Evolutionary conservation across 1,140 invertebrate species (phyloP).

Genomic region (Bombus superbus): DNA sequence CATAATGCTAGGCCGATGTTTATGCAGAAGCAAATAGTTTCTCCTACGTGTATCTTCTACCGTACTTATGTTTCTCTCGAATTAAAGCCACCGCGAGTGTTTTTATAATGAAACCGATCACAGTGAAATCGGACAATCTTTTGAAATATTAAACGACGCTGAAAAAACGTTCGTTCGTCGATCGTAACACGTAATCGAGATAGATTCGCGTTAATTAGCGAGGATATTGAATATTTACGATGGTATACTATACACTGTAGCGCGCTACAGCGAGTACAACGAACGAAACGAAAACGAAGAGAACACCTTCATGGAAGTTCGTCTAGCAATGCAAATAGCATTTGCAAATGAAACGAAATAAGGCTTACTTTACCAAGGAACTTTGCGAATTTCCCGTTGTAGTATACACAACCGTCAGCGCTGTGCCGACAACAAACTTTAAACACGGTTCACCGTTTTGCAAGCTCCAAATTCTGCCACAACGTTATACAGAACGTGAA

Average conservation of each 20-base stretch:
- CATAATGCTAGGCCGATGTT: neutral
- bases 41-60: no score
- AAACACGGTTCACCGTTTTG: constrained; percentile 10
- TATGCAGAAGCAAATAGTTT: neutral
- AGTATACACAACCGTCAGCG: neutral
- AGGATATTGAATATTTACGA: constrained; percentile 2
- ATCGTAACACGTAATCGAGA: neutral
- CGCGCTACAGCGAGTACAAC: neutral
- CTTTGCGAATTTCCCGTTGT: constrained; percentile 31
- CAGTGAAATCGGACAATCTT: neutral
- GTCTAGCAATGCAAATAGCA: constrained; percentile 14
- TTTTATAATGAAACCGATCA: neutral
- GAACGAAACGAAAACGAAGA: neutral
- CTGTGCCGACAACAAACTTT: constrained; percentile 23
- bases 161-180: neutral
- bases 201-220: constrained; percentile 1
- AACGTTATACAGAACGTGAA: neutral
- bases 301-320: neutral
- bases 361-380: constrained; percentile 14
- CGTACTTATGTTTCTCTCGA: neutral
- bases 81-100: neutral
- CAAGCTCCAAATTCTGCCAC: neutral
- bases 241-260: no score
- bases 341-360: constrained; percentile 30
- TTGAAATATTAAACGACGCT: no score